Base-by-base conservation (phyloP, 2,888 invertebrate species). In the Agrotis segetum region DNA sequence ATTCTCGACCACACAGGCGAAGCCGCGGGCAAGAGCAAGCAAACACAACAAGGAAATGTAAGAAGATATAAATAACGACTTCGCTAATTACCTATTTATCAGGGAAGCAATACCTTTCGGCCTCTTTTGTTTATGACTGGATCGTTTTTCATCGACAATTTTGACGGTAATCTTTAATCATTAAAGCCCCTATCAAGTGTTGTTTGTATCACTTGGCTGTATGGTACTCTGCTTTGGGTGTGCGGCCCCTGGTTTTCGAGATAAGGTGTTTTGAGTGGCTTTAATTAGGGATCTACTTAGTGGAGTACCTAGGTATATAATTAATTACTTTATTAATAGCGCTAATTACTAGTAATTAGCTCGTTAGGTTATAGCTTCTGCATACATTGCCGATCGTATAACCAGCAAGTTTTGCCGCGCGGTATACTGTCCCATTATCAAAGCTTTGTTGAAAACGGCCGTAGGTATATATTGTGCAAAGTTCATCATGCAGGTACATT, bases 71-170 rank as follows among this genome's bases (percentile, higher is more conserved):
- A 81, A 71, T 76, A 64, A 83, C 59, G 74, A 66, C 58, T 44
- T 58, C 47, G 53, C 66, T 84, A 86, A 86, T 84, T 86, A 84
- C 70, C 72, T 70, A 86, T 84, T 76, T 73, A 81, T 84, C 85
- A 84, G 59, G n/a, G 55, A 71, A 69, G 85, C 79, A 84, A 84
- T 79, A 84, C 68, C 75, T 85, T 75, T 73, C 70, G 19, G 56
- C 64, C 66, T 84, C 72, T 67, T 72, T 81, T 81, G 79, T 84
- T 84, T 79, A 76, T 71, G 74, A 60, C 59, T 21, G 68, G 75
- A 49, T 69, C 85, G 79, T 84, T 86, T 86, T 71, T 84, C 84
- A 84, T 79, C 60, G 70, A 74, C 69, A 71, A 77, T 84, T 86
- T 84, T 81, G 82, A 84, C 55, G 71, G 67, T 66, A 52, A 71